Conservation (phyloP, 2,888 invertebrate species). For the Phyllotreta cruciferae region DNA sequence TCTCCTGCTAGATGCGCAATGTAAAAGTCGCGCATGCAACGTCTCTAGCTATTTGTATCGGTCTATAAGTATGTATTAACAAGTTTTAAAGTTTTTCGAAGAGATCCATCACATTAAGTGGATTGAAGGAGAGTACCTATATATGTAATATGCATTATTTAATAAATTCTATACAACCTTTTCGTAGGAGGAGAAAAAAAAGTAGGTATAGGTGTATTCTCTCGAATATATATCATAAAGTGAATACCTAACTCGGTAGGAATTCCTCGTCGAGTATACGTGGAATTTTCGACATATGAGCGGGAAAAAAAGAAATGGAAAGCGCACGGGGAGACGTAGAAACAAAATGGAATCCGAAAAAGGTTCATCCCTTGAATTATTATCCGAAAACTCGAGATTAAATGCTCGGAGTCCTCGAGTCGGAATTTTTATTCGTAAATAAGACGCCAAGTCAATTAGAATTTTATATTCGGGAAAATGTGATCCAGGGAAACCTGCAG, state of each 20-base stretch:
- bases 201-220: not conserved
- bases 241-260: constrained; percentile 18
- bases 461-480: too few species aligned
- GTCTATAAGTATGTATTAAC: too few species aligned
- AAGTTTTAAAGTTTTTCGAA: too few species aligned
- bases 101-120: too few species aligned
- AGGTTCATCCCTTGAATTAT: constrained; percentile 19
- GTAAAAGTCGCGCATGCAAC: too few species aligned
- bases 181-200: too few species aligned
- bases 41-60: too few species aligned
- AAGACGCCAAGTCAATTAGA: not conserved
- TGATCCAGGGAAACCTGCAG: too few species aligned
- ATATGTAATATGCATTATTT: too few species aligned
- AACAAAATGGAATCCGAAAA: constrained; percentile 14
- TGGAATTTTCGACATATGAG: constrained; percentile 17
- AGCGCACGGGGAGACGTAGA: not conserved
- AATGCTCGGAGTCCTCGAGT: constrained; percentile 6
- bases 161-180: too few species aligned
- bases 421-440: constrained; percentile 13
- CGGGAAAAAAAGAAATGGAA: constrained; percentile 9
- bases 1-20: too few species aligned
- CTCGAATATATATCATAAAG: constrained; percentile 15
- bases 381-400: constrained; percentile 14
- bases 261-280: constrained; percentile 15
- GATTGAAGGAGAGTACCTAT: too few species aligned